Percentiles rank a stretch among this genome's conserved stretches.
phyloP scores from a whole-genome alignment of 2,888 invertebrate genomes.

The Drosophila kanekoi region DNA sequence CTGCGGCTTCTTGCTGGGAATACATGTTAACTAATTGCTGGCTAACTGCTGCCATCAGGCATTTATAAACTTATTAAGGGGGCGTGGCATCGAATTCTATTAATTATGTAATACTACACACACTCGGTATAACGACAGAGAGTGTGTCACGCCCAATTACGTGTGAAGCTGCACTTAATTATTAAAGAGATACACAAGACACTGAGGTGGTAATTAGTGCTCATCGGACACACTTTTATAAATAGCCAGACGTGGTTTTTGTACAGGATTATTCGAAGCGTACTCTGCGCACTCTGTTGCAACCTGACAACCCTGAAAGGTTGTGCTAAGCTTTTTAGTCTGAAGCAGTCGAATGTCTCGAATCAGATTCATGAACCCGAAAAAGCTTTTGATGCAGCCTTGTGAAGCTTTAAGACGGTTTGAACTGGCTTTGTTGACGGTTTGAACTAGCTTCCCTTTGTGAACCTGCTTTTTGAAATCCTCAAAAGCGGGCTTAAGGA shows the following conservation, averaged over 20 bases:
- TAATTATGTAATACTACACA: slow-evolving; percentile 51
- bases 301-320: slow-evolving; percentile 8
- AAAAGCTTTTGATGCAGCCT: not conserved
- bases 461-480: too few species aligned
- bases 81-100: slow-evolving; percentile 42
- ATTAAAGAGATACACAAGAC: slow-evolving; percentile 42
- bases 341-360: not conserved
- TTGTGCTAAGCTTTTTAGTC: not conserved
- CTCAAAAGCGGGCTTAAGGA: too few species aligned
- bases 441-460: too few species aligned
- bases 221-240: slow-evolving; percentile 10
- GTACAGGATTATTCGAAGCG: not conserved
- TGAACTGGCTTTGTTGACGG: too few species aligned
- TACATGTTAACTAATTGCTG: slow-evolving; percentile 71
- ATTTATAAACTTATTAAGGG: slow-evolving; percentile 62
- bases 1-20: slow-evolving; percentile 47
- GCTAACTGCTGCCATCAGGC: slow-evolving; percentile 41
- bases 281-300: too few species aligned
- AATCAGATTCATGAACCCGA: not conserved
- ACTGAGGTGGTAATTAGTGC: slow-evolving; percentile 2
- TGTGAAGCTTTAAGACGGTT: not conserved
- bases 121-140: slow-evolving; percentile 3
- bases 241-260: slow-evolving; percentile 12
- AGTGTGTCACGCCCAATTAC: slow-evolving; percentile 63
- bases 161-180: slow-evolving; percentile 64